Evolutionary conservation across 2,113 vertebrate species (phyloP).

Genomic region (Mugil cephalus): DNA sequence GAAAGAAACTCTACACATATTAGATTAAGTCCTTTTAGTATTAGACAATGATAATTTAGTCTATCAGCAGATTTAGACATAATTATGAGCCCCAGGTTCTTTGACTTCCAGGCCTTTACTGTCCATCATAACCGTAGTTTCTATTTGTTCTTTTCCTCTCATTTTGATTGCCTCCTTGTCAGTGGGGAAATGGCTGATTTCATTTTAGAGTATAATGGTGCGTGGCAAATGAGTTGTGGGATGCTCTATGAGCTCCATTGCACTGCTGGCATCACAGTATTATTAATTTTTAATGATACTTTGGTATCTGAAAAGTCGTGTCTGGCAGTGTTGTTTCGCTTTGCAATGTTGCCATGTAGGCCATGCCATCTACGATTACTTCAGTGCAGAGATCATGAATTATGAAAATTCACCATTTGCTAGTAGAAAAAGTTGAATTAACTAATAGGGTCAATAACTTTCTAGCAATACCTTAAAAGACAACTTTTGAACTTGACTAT

Average conservation of each 20-base stretch:
- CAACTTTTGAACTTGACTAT: too few relatives aligned
- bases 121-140: neutral
- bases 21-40: too few relatives aligned
- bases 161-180: neutral
- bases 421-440: too few relatives aligned
- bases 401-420: neutral
- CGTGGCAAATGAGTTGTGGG: constrained; percentile 5
- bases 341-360: too few relatives aligned
- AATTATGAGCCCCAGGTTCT: neutral
- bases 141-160: neutral
- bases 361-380: too few relatives aligned
- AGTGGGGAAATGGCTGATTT: neutral
- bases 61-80: neutral
- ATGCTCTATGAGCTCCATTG: neutral
- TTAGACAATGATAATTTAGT: neutral
- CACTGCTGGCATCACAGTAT: neutral
- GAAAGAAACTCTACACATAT: too few relatives aligned
- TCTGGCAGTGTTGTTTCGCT: too few relatives aligned
- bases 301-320: neutral
- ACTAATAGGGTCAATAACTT: too few relatives aligned
- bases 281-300: constrained; percentile 4
- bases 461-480: too few relatives aligned
- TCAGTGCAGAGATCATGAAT: neutral
- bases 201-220: constrained; percentile 11
- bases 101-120: neutral